phyloP scores from a whole-genome alignment of 2,797 vertebrate species.

The Epinephelus awoara region DNA sequence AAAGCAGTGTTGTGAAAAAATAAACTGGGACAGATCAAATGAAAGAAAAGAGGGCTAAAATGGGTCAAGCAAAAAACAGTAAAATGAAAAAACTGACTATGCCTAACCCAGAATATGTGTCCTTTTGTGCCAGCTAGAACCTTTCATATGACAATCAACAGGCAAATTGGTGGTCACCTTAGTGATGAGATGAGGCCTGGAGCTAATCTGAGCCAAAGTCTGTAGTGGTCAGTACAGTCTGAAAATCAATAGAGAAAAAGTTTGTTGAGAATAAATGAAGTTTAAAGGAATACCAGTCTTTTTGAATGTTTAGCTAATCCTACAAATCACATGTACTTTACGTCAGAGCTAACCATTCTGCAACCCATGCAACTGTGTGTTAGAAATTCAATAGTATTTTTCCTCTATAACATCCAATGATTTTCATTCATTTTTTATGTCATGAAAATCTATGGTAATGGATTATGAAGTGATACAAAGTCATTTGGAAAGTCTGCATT shows the following conservation, averaged over 20 bases:
- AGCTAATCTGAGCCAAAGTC: background rate
- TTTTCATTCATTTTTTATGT: background rate
- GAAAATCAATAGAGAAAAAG: background rate
- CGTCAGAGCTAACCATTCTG: background rate
- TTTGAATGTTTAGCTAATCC: background rate
- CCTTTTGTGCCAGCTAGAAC: background rate
- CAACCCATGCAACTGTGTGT: background rate
- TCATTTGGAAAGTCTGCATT: background rate
- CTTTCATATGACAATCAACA: background rate
- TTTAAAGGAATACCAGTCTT: background rate
- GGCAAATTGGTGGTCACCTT: background rate
- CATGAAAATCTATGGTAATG: background rate
- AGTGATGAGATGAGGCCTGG: slow-evolving; percentile 3
- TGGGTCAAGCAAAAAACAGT: background rate
- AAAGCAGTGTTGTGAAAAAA: slow-evolving; percentile 6
- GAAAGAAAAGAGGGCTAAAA: slow-evolving; percentile 4
- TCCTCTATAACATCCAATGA: background rate
- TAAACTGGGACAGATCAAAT: slow-evolving; percentile 2
- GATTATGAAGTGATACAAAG: background rate
- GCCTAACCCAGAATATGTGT: background rate
- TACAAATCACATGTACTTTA: background rate
- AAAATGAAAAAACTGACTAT: background rate
- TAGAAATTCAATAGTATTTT: background rate
- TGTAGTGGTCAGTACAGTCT: background rate
- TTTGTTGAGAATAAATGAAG: background rate